phyloP scores from a whole-genome alignment of 2,113 vertebrate species.

The Bettongia penicillata region DNA sequence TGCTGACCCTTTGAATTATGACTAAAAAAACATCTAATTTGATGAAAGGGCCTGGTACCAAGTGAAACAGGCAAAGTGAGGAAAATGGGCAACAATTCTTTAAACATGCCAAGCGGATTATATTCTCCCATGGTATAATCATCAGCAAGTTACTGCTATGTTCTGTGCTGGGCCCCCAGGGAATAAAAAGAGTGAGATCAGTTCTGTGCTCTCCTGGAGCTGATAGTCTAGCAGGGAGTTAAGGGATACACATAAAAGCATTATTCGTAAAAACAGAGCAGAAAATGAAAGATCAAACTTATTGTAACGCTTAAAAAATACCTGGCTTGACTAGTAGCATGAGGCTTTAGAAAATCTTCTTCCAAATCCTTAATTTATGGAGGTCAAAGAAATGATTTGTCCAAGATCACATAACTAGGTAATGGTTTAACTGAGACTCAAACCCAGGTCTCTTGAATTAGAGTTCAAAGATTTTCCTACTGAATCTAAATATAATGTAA shows the following conservation, averaged over 20 bases:
- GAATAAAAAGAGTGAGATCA: background rate
- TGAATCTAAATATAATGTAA: background rate
- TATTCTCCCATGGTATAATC: background rate
- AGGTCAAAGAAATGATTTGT: background rate
- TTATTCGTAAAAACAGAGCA: background rate
- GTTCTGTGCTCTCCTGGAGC: background rate
- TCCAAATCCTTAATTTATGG: background rate
- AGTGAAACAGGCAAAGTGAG: background rate
- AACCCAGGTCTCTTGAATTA: background rate
- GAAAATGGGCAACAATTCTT: background rate
- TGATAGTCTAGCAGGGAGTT: background rate
- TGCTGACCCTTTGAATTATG: background rate
- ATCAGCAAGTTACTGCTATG: background rate
- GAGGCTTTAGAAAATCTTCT: background rate
- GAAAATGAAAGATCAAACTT: background rate
- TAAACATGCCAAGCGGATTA: background rate
- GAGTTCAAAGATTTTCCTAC: background rate
- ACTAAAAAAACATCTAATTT: background rate
- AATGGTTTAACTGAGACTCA: background rate
- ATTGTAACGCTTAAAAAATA: background rate
- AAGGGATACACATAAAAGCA: background rate
- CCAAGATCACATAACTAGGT: background rate
- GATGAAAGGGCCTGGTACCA: background rate
- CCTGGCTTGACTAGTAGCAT: background rate
- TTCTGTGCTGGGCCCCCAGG: background rate